Percentiles rank a stretch among this genome's conserved stretches.
These are phyloP conservation scores for Cebuella pygmaea DNA, from an alignment of 2,797 vertebrate species.

Conservation along the genomic window DNA sequence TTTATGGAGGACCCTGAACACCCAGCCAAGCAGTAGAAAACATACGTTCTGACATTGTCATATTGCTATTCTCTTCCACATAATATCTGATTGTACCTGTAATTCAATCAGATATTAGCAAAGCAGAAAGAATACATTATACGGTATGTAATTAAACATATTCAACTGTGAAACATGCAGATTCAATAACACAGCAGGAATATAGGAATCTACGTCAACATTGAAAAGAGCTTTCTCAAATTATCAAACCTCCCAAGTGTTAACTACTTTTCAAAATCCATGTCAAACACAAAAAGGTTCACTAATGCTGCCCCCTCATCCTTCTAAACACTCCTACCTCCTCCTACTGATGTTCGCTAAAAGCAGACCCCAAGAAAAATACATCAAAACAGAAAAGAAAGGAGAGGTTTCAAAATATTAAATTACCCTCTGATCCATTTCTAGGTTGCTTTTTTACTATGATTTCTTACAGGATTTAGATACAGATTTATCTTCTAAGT, in stretches of 20 bases:
- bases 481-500: background rate
- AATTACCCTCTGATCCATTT: background rate
- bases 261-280: constrained; percentile 25
- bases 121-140: constrained; percentile 5
- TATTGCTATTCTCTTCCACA: background rate
- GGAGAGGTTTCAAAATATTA: background rate
- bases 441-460: background rate
- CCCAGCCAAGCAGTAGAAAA: background rate
- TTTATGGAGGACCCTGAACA: background rate
- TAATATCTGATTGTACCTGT: background rate
- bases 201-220: background rate
- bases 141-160: background rate
- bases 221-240: background rate
- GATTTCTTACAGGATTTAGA: background rate
- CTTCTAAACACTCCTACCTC: constrained; percentile 1
- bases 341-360: background rate
- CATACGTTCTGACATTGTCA: background rate
- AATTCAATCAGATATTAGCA: background rate
- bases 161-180: background rate
- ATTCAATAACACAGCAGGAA: background rate
- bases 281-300: background rate
- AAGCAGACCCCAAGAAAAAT: constrained; percentile 22
- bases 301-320: background rate
- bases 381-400: background rate
- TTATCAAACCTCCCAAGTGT: background rate